phyloP scores from a whole-genome alignment of 2,113 vertebrate genomes.

The Piaya cayana region DNA sequence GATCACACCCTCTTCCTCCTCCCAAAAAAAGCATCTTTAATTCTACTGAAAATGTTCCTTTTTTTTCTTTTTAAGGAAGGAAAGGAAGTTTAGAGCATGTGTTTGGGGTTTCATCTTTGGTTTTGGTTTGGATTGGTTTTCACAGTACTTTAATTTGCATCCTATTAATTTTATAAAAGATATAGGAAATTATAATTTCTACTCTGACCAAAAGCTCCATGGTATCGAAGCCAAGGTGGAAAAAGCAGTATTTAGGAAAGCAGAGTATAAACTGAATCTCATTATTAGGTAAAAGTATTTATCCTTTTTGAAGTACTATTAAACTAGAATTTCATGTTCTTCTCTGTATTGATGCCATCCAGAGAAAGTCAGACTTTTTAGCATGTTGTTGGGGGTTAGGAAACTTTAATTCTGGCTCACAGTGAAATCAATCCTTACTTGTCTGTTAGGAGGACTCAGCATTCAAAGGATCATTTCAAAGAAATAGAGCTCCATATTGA shows the following conservation, averaged over 20 bases:
- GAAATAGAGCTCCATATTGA: neutral
- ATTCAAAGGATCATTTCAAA: neutral
- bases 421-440: neutral
- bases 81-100: rapidly evolving
- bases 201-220: neutral
- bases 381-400: neutral
- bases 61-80: neutral
- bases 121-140: neutral
- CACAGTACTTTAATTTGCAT: neutral
- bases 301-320: neutral
- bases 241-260: neutral
- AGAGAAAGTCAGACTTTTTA: neutral
- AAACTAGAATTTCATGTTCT: neutral
- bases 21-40: neutral
- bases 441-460: neutral
- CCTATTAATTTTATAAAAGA: neutral
- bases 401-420: neutral
- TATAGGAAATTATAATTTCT: neutral
- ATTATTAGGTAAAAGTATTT: neutral
- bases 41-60: neutral
- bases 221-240: neutral
- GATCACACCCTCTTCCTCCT: rapidly evolving
- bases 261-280: neutral
- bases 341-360: neutral
- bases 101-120: no score